These are phyloP conservation scores for Ciconia maguari DNA, from an alignment of 2,113 vertebrate genomes.

Conservation along the genomic window DNA sequence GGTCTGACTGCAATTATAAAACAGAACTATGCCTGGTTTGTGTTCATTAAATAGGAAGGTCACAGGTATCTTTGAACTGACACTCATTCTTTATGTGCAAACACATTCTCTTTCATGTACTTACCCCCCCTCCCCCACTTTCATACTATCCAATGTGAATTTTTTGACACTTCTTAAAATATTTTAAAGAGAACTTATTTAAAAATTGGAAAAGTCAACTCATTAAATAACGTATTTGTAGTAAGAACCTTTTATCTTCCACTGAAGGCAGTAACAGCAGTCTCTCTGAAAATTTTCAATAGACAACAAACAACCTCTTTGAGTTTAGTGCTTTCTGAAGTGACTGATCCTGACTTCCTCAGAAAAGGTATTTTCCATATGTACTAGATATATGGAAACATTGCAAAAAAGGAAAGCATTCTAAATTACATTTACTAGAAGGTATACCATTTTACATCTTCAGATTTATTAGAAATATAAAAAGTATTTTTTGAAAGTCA, in stretches of 20 bases:
- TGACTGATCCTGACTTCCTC: not conserved
- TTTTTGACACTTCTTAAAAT: conserved; percentile 2
- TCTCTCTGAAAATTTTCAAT: conserved; percentile 4
- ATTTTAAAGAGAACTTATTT: conserved; percentile 25
- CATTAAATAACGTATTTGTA: conserved; percentile 19
- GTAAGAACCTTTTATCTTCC: conserved; percentile 41
- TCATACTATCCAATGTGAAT: not conserved
- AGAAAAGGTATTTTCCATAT: not conserved
- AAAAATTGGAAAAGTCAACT: conserved; percentile 35
- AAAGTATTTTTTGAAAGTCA: not conserved
- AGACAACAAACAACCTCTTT: conserved; percentile 39
- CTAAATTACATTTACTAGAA: not conserved
- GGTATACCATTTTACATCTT: not conserved
- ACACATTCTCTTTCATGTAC: conserved; percentile 23
- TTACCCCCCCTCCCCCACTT: not conserved
- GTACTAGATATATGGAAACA: not conserved
- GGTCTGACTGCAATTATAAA: not conserved
- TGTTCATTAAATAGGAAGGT: conserved; percentile 17
- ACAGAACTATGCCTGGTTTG: not conserved
- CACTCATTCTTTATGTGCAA: not conserved
- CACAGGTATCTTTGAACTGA: conserved; percentile 42
- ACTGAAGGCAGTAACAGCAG: conserved; percentile 7
- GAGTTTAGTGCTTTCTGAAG: conserved; percentile 14
- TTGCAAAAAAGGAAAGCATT: not conserved
- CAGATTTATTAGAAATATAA: not conserved